These are phyloP conservation scores for Pseudococcus longispinus DNA, from an alignment of 2,888 invertebrate genomes.

Conservation along the genomic window DNA sequence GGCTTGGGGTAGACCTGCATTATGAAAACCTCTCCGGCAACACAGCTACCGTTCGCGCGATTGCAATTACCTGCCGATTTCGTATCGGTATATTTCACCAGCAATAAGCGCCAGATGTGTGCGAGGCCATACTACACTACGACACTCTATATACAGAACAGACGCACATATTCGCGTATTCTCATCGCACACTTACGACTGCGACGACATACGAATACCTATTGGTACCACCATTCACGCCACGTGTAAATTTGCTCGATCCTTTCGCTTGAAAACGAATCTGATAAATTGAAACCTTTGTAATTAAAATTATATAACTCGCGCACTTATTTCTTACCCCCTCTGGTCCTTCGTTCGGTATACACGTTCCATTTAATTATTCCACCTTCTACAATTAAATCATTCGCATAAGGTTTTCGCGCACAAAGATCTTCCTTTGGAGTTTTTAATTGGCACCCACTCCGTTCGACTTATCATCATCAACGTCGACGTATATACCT, in stretches of 20 bases:
- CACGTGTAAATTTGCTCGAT: neutral
- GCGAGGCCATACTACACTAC: neutral
- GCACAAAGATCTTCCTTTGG: slow-evolving; percentile 24
- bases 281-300: slow-evolving; percentile 24
- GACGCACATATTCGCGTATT: neutral
- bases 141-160: no score
- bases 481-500: neutral
- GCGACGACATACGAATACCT: neutral
- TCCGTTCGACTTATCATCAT: neutral
- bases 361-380: slow-evolving; percentile 16
- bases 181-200: neutral
- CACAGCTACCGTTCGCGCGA: neutral
- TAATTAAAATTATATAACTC: slow-evolving; percentile 34
- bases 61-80: neutral
- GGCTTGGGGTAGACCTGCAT: neutral
- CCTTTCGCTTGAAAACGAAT: slow-evolving; percentile 14
- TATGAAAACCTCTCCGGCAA: neutral
- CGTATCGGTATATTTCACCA: neutral
- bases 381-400: slow-evolving; percentile 41
- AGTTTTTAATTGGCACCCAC: slow-evolving; percentile 30
- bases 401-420: slow-evolving; percentile 21
- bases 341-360: no score
- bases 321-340: neutral
- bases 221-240: neutral
- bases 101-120: neutral